Base-by-base conservation (phyloP, 2,797 vertebrate species). In the Scolopax rusticola region DNA sequence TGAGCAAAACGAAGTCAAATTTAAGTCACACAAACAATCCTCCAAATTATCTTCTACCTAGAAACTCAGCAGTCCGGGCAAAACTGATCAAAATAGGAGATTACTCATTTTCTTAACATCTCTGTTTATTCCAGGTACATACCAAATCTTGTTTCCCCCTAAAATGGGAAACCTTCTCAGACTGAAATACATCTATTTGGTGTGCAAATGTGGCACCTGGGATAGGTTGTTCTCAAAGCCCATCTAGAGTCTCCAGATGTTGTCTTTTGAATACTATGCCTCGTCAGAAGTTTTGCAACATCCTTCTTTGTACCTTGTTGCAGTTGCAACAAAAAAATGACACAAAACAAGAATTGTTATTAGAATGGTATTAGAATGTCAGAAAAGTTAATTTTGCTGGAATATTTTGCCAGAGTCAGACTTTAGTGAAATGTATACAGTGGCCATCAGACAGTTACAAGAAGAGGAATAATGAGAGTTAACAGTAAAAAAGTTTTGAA, bases 381-480 rank as follows among this genome's bases (percentile, higher is more conserved):
- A 78, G 61, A 65, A 57, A 89, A 64, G 24, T 95, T 77, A 82
- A 61, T 84, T 84, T 79, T 84, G 16, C 57, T 40, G 36, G 33
- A 79, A 56, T 38, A 59, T 80, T 84, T 68, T 45, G 20, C 48
- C 15, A n/a, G 50, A 67, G 47, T 67, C 75, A 93, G 45, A 27
- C 25, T 87, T 87, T 3, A 75, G 61, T 73, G 61, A 54, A n/a
- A 56, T 73, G 20, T 78, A 4, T 50, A 36, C 21, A 60, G 36
- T 36, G 36, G 24, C 9, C n/a, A 91, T 33, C 38, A 51, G 40
- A 40, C 12, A 60, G 18, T 38, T 89, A 68, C 10, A 15, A 0
- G 57, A 65, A 78, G n/a, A 85, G 53, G 63, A 93, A 74, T 32
- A 83, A 64, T 36, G 50, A 92, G 93, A 91, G 74, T 92, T 92